phyloP scores from a whole-genome alignment of 2,888 invertebrate species.

The Stenodera caucasica region DNA sequence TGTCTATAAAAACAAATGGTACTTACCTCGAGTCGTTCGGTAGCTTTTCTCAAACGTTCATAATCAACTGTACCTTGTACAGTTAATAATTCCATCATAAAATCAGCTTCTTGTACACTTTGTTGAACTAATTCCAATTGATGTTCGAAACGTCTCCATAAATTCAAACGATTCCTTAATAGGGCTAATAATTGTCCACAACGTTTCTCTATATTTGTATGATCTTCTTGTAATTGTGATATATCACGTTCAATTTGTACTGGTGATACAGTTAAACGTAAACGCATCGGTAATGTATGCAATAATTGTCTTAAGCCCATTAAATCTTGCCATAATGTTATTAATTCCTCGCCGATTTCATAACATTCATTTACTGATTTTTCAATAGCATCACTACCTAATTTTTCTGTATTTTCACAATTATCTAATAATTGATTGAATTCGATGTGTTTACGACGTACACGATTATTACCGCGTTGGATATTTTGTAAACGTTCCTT shows the following conservation, averaged over 20 bases:
- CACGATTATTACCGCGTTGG: constrained; percentile 69
- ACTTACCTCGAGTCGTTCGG: constrained; percentile 80
- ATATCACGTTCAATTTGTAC: constrained; percentile 70
- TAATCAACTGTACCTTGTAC: constrained; percentile 85
- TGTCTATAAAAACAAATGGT: too few relatives aligned
- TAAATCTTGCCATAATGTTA: constrained; percentile 75
- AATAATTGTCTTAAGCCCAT: constrained; percentile 73
- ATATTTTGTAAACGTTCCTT: constrained; percentile 74
- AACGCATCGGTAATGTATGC: constrained; percentile 75
- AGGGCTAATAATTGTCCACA: constrained; percentile 69
- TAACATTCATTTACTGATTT: constrained; percentile 75
- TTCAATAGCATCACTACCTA: constrained; percentile 77
- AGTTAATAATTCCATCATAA: constrained; percentile 82
- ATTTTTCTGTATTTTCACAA: constrained; percentile 72
- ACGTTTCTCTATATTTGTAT: constrained; percentile 71
- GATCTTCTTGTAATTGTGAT: constrained; percentile 72
- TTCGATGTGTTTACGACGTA: constrained; percentile 69
- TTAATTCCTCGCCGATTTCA: constrained; percentile 69
- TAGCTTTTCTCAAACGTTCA: constrained; percentile 78
- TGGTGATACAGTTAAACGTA: constrained; percentile 77
- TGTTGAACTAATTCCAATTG: constrained; percentile 79
- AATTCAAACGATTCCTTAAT: constrained; percentile 65
- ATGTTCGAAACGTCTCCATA: constrained; percentile 78
- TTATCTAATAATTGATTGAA: constrained; percentile 66
- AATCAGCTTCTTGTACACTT: constrained; percentile 82